phyloP scores from a whole-genome alignment of 2,113 vertebrate species.

The Polyodon spathula region DNA sequence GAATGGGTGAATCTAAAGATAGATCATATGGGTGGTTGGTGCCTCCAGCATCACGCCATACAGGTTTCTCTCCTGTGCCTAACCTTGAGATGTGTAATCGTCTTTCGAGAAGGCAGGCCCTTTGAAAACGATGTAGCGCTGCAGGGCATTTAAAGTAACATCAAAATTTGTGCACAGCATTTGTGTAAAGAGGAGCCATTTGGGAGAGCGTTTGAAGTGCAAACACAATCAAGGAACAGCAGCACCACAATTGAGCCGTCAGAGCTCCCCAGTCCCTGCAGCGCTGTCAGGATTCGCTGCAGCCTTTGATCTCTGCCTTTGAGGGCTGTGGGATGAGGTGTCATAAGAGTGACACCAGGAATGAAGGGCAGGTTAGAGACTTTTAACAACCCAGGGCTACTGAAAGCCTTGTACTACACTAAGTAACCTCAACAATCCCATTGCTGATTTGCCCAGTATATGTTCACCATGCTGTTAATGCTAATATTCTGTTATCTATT shows the following conservation, averaged over 20 bases:
- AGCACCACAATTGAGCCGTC: no score
- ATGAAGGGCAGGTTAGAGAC: no score
- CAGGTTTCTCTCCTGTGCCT: conserved; percentile 6
- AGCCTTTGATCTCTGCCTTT: conserved; percentile 1
- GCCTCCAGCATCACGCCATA: not conserved
- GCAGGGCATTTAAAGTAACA: conserved; percentile 5
- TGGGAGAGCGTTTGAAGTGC: conserved; percentile 6
- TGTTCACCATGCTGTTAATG: no score
- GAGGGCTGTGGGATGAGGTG: not conserved
- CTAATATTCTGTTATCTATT: no score
- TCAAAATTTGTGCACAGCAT: conserved; percentile 5
- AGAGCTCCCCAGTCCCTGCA: conserved; percentile 1
- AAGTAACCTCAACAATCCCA: no score
- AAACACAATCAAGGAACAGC: not conserved
- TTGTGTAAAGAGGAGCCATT: conserved; percentile 9
- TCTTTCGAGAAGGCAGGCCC: conserved; percentile 16
- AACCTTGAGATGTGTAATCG: conserved; percentile 15
- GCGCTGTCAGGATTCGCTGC: conserved; percentile 2
- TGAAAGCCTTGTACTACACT: no score
- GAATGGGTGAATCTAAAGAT: no score
- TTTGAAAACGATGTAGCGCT: conserved; percentile 14
- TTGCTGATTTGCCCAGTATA: no score
- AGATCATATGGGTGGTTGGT: no score
- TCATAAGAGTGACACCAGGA: no score
- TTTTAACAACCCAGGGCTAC: no score